Evolutionary conservation across 2,113 vertebrate species (phyloP).

Genomic region (Delphinus delphis): DNA sequence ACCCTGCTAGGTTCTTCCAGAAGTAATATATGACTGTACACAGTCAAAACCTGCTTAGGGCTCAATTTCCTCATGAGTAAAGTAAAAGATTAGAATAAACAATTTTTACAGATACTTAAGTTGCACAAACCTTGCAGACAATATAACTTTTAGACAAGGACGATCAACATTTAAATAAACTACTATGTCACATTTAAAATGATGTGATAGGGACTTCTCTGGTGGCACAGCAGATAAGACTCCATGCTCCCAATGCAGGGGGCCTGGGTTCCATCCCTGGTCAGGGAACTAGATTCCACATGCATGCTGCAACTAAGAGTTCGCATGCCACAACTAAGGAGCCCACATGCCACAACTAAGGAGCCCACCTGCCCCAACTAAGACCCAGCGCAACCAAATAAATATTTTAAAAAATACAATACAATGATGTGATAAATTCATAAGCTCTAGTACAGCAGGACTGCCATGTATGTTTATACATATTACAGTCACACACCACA

Average conservation of each 20-base stretch:
- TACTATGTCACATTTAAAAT: neutral
- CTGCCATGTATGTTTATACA: neutral
- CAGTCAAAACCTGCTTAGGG: neutral
- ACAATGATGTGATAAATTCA: neutral
- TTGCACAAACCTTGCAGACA: neutral
- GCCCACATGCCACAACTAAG: too few relatives aligned
- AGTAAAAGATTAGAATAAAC: neutral
- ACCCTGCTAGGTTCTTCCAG: neutral
- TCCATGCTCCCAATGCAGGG: too few relatives aligned
- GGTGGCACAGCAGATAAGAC: too few relatives aligned
- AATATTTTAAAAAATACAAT: neutral
- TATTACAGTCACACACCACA: neutral
- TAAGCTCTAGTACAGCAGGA: neutral
- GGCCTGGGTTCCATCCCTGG: too few relatives aligned
- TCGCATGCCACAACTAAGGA: too few relatives aligned
- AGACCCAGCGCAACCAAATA: too few relatives aligned
- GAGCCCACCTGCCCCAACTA: too few relatives aligned
- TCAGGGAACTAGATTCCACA: too few relatives aligned
- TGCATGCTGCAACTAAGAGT: too few relatives aligned
- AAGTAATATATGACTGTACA: constrained; percentile 19
- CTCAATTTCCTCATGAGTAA: neutral
- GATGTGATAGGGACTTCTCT: neutral
- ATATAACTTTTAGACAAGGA: constrained; percentile 15
- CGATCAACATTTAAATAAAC: constrained; percentile 21
- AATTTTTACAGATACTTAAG: neutral